These are phyloP conservation scores for Nephrotoma guestfalica DNA, from an alignment of 2,888 invertebrate genomes.

Conservation along the genomic window DNA sequence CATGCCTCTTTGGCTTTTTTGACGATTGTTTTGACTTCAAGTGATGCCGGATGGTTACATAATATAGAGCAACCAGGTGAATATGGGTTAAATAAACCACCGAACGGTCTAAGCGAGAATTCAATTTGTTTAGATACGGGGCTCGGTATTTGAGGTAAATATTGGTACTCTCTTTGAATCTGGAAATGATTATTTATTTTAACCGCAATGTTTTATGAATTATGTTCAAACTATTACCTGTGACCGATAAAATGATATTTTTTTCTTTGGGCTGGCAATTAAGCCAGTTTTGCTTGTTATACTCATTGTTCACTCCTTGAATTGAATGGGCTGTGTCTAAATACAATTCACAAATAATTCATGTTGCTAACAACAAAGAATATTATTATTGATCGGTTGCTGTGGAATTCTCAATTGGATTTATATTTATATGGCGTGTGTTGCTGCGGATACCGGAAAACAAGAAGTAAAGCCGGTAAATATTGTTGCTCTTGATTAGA, in stretches of 20 bases:
- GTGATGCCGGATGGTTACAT: conserved; percentile 73
- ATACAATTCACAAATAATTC: conserved; percentile 22
- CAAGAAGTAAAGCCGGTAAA: no score
- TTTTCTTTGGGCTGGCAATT: conserved; percentile 37
- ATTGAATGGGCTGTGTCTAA: conserved; percentile 6
- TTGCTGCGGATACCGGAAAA: no score
- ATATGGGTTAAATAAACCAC: conserved; percentile 69
- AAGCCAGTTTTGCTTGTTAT: conserved; percentile 51
- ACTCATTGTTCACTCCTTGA: conserved; percentile 31
- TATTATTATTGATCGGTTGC: no score
- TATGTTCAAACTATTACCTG: conserved; percentile 6
- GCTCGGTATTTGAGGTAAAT: conserved; percentile 15
- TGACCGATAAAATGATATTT: conserved; percentile 7
- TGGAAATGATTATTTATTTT: conserved; percentile 12
- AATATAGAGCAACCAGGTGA: conserved; percentile 65
- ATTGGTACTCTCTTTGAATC: conserved; percentile 14
- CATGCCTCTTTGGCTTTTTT: conserved; percentile 55
- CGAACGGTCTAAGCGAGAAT: conserved; percentile 60
- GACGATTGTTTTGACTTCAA: conserved; percentile 53
- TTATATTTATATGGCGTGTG: no score
- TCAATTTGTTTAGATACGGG: conserved; percentile 56
- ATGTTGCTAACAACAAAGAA: conserved; percentile 16
- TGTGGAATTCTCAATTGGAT: no score
- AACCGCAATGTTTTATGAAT: neutral
- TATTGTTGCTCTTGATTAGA: no score